A percentile compares a stretch with the other conserved stretches of the same genome.
Evolutionary conservation across 2,888 invertebrate genomes (phyloP).

Genomic region (Hedychridium roseum): DNA sequence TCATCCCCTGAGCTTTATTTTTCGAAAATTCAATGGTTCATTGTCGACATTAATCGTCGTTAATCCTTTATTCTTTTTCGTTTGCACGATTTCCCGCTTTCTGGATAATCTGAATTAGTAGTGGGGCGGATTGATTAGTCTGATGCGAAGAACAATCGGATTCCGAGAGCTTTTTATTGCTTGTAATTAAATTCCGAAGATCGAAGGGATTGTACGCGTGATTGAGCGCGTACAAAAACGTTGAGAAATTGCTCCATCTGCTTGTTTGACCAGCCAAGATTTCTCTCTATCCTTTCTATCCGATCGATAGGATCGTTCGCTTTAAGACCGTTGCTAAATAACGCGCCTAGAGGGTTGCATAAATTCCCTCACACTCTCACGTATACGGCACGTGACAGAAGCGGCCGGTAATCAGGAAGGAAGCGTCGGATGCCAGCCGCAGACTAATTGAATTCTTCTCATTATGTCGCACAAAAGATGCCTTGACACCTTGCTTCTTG

Average conservation of each 20-base stretch:
- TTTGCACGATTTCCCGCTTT: too few species aligned
- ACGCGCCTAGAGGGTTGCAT: constrained; percentile 6
- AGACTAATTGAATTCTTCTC: constrained; percentile 35
- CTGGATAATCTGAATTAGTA: too few species aligned
- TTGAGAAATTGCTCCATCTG: too few species aligned
- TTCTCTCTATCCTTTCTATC: constrained; percentile 13
- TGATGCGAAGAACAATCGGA: too few species aligned
- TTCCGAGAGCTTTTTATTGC: constrained; percentile 22
- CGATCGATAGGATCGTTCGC: constrained; percentile 9
- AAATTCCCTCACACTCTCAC: constrained; percentile 1
- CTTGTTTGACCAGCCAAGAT: constrained; percentile 14
- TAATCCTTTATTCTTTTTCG: too few species aligned
- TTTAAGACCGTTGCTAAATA: constrained; percentile 8
- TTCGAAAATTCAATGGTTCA: too few species aligned
- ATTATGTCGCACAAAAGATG: constrained; percentile 32
- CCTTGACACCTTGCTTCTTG: constrained; percentile 11
- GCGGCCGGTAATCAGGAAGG: constrained; percentile 16
- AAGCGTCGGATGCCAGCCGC: constrained; percentile 26
- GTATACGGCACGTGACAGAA: neutral
- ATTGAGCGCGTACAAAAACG: constrained; percentile 27
- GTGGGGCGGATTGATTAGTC: too few species aligned
- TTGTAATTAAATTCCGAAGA: constrained; percentile 31
- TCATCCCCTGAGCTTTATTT: too few species aligned
- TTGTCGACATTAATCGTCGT: too few species aligned
- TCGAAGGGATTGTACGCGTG: constrained; percentile 24